phyloP scores from a whole-genome alignment of 2,113 vertebrate species.

The Peromyscus maniculatus region DNA sequence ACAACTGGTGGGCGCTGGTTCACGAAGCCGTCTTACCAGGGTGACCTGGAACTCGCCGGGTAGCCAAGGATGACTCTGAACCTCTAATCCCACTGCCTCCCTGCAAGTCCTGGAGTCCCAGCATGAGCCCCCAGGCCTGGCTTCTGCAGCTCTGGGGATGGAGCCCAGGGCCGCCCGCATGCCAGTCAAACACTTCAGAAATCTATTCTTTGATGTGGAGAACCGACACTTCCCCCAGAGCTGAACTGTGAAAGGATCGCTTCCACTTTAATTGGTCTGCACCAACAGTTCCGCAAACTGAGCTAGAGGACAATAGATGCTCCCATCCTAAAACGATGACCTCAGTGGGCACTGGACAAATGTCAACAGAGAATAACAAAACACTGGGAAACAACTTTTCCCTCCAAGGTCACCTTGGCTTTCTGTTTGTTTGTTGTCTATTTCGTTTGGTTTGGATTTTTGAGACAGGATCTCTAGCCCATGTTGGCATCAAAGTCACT shows the following conservation, averaged over 20 bases:
- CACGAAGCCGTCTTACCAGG: background rate
- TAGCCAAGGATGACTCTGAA: background rate
- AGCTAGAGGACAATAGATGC: background rate
- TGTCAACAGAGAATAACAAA: background rate
- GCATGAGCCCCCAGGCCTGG: background rate
- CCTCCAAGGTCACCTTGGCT: slow-evolving; percentile 21
- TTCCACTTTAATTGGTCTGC: background rate
- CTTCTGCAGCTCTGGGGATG: background rate
- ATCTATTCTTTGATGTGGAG: background rate
- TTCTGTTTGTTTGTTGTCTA: background rate
- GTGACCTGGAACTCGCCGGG: background rate
- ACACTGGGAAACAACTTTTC: background rate
- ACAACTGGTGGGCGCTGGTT: too few relatives aligned
- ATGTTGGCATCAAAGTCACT: background rate
- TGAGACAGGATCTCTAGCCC: background rate
- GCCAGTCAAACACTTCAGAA: background rate
- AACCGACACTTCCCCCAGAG: background rate
- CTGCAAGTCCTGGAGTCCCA: background rate
- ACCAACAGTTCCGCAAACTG: background rate
- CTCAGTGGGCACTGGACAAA: background rate
- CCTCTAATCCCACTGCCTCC: background rate
- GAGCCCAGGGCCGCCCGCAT: background rate
- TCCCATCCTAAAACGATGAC: background rate
- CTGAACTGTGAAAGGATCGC: background rate
- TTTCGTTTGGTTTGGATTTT: background rate